Evolutionary conservation across 1,140 invertebrate species (phyloP).

Genomic region (Proctacanthus coquilletti): DNA sequence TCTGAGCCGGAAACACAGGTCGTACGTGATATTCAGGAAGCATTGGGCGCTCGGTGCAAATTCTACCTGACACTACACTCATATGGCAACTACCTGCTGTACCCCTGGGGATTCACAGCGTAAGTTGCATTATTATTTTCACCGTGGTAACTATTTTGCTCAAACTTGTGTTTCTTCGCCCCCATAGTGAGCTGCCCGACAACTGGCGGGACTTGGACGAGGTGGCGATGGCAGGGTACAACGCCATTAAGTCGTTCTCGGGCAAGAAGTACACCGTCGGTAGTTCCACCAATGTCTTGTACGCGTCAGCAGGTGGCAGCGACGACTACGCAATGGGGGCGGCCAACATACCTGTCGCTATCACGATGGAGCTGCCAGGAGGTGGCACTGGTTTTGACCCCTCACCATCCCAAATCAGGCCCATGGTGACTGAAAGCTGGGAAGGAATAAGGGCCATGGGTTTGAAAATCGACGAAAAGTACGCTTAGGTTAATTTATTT

Average conservation of each 20-base stretch:
- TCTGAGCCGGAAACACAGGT: slow-evolving; percentile 51
- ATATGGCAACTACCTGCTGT: slow-evolving; percentile 47
- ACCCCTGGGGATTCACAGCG: slow-evolving; percentile 57
- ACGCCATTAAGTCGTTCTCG: slow-evolving; percentile 31
- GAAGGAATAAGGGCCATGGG: slow-evolving; percentile 39
- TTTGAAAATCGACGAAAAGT: slow-evolving; percentile 17
- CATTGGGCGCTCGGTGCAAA: slow-evolving; percentile 35
- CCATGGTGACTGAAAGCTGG: slow-evolving; percentile 53
- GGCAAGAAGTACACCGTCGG: slow-evolving; percentile 41
- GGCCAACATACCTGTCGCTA: slow-evolving; percentile 43
- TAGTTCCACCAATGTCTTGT: slow-evolving; percentile 42
- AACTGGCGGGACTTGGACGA: slow-evolving; percentile 27
- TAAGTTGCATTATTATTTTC: slow-evolving; percentile 3
- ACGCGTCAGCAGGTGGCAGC: slow-evolving; percentile 36
- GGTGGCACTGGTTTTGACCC: slow-evolving; percentile 46
- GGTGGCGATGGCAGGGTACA: slow-evolving; percentile 27
- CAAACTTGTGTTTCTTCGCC: too few relatives aligned
- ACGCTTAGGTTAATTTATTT: too few relatives aligned
- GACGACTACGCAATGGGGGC: slow-evolving; percentile 48
- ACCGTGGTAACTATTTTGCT: too few relatives aligned
- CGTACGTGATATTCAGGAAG: slow-evolving; percentile 31
- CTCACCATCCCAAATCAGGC: slow-evolving; percentile 42
- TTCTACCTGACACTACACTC: slow-evolving; percentile 57
- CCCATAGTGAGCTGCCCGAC: slow-evolving; percentile 19
- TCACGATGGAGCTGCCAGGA: slow-evolving; percentile 51